Base-by-base conservation (phyloP, 1,140 invertebrate species). In the Philotrypesis tridentata region DNA sequence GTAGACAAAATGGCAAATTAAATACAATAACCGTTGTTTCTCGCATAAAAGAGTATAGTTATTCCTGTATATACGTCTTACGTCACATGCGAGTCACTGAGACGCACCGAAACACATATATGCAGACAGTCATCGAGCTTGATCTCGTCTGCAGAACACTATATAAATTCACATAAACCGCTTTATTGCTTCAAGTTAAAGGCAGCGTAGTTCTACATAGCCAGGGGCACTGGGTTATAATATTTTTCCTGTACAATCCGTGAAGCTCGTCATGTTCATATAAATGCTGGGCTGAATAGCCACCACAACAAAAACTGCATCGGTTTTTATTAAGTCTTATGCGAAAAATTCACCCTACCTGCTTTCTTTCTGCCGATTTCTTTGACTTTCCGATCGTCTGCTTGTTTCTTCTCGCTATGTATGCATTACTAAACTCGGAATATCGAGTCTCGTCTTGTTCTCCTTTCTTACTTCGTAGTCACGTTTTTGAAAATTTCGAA, bases 141-240 rank as follows among this genome's bases (percentile, higher is more conserved):
- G 80, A 67, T 21, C 79, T 70, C 82, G 80, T 75, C 84, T 82
- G 86, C 84, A 86, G 82, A 85, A 85, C 84, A 86, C 84, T 84
- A 86, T 88, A 88, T 88, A 89, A 86, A 88, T 88, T 87, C 86
- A 84, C 86, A 86, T 89, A 87, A 89, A 89, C 86, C 84, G 83
- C 87, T 89, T 89, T 87, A 88, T 85, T 84, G 72, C 82, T 65
- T 27, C 68, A 85, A 87, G 85, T 87, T 88, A 84, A 87, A 86
- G 85, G 84, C 84, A 84, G 48, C 21, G 48, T 55, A 55, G 48
- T 55, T 83, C 82, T 82, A 67, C 82, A 82, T 85, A 82, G 82
- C 33, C 70, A 29, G 83, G n/a, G 68, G 77, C 73, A 77, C 83
- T 78, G 74, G 80, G 83, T 82, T 85, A 60, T 85, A 86, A 86